A percentile compares a stretch with the other conserved stretches of the same genome.
Evolutionary conservation across 2,888 invertebrate species (phyloP).

Genomic region (Brachycybe producta): DNA sequence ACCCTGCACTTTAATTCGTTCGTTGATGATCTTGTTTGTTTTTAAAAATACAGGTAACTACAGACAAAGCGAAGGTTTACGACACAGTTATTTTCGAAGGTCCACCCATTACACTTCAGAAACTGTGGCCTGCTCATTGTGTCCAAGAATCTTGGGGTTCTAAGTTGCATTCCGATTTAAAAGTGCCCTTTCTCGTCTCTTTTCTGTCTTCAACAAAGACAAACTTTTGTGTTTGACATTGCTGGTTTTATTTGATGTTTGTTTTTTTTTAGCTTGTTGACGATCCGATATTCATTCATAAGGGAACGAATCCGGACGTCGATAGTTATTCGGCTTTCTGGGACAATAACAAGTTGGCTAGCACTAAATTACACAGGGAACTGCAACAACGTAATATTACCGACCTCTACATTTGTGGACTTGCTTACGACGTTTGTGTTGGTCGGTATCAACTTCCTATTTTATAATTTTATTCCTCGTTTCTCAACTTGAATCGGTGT

Average conservation of each 20-base stretch:
- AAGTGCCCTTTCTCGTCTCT: no score
- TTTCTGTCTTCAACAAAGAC: no score
- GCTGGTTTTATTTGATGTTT: neutral
- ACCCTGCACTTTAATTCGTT: constrained; percentile 1
- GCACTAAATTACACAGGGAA: constrained; percentile 70
- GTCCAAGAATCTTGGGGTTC: constrained; percentile 93
- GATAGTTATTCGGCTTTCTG: constrained; percentile 97
- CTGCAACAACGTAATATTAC: constrained; percentile 66
- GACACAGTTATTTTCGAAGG: constrained; percentile 89
- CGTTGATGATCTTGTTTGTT: neutral
- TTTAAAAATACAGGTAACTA: constrained; percentile 42
- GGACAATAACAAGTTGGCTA: constrained; percentile 86
- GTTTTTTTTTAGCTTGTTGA: constrained; percentile 47
- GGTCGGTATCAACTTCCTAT: constrained; percentile 40
- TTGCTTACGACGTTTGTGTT: constrained; percentile 92
- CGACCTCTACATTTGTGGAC: constrained; percentile 85
- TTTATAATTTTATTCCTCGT: neutral
- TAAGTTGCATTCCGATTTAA: constrained; percentile 76
- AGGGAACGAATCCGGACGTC: constrained; percentile 85
- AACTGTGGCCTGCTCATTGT: constrained; percentile 91
- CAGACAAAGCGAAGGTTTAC: constrained; percentile 64
- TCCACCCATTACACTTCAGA: constrained; percentile 69
- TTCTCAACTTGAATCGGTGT: neutral
- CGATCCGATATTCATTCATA: constrained; percentile 65
- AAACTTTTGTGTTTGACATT: neutral